Percentiles rank a stretch among this genome's conserved stretches.
These are phyloP conservation scores for Pseudochirops corinnae DNA, from an alignment of 2,797 vertebrate species.

Conservation along the genomic window DNA sequence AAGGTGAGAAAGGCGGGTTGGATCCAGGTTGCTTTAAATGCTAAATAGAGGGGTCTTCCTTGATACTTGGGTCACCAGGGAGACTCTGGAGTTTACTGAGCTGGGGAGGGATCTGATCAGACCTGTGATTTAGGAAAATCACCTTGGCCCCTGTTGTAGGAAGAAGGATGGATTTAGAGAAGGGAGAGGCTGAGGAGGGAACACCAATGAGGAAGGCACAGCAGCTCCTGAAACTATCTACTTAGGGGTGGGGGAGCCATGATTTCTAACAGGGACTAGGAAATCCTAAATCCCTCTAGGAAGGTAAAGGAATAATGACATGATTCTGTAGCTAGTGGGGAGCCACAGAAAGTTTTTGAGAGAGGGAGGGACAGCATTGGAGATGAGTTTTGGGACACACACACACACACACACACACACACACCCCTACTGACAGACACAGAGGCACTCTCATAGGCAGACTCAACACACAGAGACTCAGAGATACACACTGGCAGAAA, in stretches of 20 bases:
- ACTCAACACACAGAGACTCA: slow-evolving; percentile 62
- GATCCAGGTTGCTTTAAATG: background rate
- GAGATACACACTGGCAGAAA: slow-evolving; percentile 69
- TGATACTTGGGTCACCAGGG: background rate
- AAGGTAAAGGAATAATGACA: background rate
- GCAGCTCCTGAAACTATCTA: background rate
- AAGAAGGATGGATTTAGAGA: background rate
- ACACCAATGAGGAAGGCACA: background rate
- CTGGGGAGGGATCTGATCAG: background rate
- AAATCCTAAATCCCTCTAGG: background rate
- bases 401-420: slow-evolving; percentile 23
- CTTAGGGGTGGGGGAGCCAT: background rate
- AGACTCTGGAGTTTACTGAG: background rate
- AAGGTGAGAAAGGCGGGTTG: background rate
- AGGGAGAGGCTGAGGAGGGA: background rate
- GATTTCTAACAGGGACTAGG: background rate
- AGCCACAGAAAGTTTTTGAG: background rate
- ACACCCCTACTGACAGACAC: slow-evolving; percentile 17
- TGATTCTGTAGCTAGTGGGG: background rate
- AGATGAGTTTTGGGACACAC: background rate
- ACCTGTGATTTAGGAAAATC: background rate
- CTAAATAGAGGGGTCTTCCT: background rate
- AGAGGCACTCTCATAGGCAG: slow-evolving; percentile 48
- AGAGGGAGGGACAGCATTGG: background rate
- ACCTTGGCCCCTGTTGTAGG: background rate